These are phyloP conservation scores for Apoda limacodes DNA, from an alignment of 2,888 invertebrate genomes.

Conservation along the genomic window DNA sequence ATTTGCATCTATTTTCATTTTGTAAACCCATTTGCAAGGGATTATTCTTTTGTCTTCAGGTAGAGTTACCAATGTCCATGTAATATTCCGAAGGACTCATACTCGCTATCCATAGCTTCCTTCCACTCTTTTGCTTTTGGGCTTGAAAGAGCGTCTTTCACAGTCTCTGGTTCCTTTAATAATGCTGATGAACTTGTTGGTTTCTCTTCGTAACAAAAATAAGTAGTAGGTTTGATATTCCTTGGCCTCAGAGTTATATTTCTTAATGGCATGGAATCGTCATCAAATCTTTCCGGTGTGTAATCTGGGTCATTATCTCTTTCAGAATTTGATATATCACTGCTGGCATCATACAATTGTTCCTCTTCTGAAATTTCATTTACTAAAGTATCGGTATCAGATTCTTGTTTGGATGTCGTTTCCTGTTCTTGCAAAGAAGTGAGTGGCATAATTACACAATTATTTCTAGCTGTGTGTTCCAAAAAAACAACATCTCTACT, in stretches of 20 bases:
- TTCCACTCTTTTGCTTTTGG: constrained; percentile 16
- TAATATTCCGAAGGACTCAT: constrained; percentile 10
- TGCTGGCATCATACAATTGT: constrained; percentile 5
- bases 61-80: constrained; percentile 12
- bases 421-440: too few species aligned
- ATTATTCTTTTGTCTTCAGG: too few species aligned
- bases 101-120: too few species aligned
- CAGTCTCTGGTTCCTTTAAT: constrained; percentile 8
- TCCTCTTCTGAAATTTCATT: constrained; percentile 10
- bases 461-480: too few species aligned
- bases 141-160: constrained; percentile 15
- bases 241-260: constrained; percentile 10
- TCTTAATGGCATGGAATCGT: constrained; percentile 3
- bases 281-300: constrained; percentile 1
- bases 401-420: too few species aligned
- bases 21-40: too few species aligned
- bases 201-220: too few species aligned
- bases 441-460: too few species aligned
- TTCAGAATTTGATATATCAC: constrained; percentile 5
- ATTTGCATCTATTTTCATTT: too few species aligned
- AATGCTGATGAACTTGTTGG: constrained; percentile 3
- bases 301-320: constrained; percentile 4
- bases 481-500: constrained; percentile 18
- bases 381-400: too few species aligned
- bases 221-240: too few species aligned